A percentile compares a stretch with the other conserved stretches of the same genome.
These are phyloP conservation scores for Grapholita molesta DNA, from an alignment of 1,140 invertebrate species.

Conservation along the genomic window DNA sequence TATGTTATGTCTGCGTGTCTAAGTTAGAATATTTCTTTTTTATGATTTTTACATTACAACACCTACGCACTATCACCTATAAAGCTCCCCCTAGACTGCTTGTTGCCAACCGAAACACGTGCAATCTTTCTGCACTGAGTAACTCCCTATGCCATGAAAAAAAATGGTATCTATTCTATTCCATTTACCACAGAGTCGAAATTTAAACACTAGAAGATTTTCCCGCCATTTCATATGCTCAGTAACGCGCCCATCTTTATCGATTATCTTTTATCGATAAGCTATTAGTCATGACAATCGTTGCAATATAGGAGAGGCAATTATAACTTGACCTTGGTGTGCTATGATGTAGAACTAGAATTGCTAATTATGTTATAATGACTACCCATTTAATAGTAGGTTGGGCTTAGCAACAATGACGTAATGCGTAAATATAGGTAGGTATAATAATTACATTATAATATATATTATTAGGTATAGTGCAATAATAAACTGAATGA, in stretches of 20 bases:
- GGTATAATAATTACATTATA: not conserved
- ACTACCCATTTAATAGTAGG: not conserved
- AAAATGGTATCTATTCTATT: not conserved
- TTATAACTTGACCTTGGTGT: not conserved
- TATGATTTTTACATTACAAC: not conserved
- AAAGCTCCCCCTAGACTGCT: constrained; percentile 44
- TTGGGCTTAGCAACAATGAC: not conserved
- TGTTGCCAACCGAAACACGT: constrained; percentile 42
- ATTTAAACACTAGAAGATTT: not conserved
- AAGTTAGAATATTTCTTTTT: not conserved
- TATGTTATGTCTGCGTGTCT: not conserved
- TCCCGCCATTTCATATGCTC: not conserved
- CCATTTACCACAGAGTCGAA: not conserved
- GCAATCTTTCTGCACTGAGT: not conserved
- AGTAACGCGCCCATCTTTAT: constrained; percentile 11
- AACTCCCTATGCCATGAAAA: constrained; percentile 5
- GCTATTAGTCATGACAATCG: constrained; percentile 6
- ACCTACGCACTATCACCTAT: constrained; percentile 25
- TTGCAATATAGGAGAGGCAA: not conserved
- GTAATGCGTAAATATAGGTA: not conserved
- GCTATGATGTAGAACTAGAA: not conserved
- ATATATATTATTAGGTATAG: too few species aligned
- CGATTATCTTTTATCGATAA: constrained; percentile 2
- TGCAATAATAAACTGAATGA: not conserved
- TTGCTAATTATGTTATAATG: not conserved